Percentiles rank a stretch among this genome's conserved stretches.
Conservation (phyloP, 1,140 invertebrate genomes). For the Vanessa tameamea region DNA sequence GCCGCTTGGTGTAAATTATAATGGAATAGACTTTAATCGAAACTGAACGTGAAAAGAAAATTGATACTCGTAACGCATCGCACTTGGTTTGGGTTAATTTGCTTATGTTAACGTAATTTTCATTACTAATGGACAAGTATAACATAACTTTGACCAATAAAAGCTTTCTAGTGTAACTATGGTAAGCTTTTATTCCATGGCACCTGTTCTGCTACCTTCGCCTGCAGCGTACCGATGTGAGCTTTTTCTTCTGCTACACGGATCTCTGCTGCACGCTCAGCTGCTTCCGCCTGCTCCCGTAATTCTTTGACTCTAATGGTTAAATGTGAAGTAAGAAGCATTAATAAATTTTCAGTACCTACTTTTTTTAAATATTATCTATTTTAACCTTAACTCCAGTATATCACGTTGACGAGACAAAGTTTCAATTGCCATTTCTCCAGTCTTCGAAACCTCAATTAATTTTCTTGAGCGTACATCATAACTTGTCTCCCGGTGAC, state of each 20-base stretch:
- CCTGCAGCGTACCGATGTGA: slow-evolving; percentile 52
- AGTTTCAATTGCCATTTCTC: slow-evolving; percentile 65
- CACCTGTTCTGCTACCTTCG: slow-evolving; percentile 72
- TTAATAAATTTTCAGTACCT: not conserved
- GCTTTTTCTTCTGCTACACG: slow-evolving; percentile 44
- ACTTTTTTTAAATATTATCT: not conserved
- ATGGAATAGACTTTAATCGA: too few relatives aligned
- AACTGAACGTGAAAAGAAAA: too few relatives aligned
- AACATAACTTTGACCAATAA: not conserved
- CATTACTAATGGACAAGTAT: too few relatives aligned
- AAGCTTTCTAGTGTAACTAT: not conserved
- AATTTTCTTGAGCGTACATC: slow-evolving; percentile 67
- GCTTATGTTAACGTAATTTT: too few relatives aligned
- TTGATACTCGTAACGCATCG: too few relatives aligned
- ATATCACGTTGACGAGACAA: slow-evolving; percentile 66
- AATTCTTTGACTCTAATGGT: slow-evolving; percentile 64
- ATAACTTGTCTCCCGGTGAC: slow-evolving; percentile 62
- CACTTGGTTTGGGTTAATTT: too few relatives aligned
- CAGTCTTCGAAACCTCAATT: slow-evolving; percentile 68
- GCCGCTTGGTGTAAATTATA: too few relatives aligned
- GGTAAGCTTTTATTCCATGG: slow-evolving; percentile 29
- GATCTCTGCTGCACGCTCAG: slow-evolving; percentile 41
- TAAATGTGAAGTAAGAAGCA: not conserved
- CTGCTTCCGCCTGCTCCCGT: slow-evolving; percentile 50
- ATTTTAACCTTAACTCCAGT: slow-evolving; percentile 60